Conservation (phyloP, 2,797 vertebrate species). For the Dicrostonyx torquatus region DNA sequence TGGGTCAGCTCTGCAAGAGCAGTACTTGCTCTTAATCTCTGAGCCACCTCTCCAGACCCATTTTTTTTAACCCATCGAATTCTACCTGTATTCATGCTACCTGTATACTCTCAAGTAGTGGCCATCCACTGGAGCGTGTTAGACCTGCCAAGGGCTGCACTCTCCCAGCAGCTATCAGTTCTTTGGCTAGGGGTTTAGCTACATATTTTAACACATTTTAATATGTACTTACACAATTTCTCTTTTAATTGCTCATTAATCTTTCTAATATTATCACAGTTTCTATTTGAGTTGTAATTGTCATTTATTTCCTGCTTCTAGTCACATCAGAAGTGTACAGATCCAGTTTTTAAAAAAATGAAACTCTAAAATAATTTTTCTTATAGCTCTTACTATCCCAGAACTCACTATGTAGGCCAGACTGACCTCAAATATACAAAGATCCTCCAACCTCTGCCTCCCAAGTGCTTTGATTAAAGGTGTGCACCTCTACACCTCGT, state of each 20-base stretch:
- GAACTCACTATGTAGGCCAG: neutral
- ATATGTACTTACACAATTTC: neutral
- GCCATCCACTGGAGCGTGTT: neutral
- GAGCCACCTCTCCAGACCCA: neutral
- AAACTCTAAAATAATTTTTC: constrained; percentile 33
- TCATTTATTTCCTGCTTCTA: constrained; percentile 38
- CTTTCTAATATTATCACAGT: constrained; percentile 44
- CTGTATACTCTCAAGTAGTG: neutral
- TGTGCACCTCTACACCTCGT: neutral
- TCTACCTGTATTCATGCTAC: neutral
- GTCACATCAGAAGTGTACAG: neutral
- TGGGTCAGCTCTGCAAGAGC: neutral
- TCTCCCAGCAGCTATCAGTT: neutral
- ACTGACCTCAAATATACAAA: neutral
- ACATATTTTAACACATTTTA: constrained; percentile 46
- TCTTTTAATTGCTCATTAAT: constrained; percentile 37
- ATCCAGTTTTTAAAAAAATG: constrained; percentile 8
- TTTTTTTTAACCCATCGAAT: neutral
- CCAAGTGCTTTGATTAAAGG: neutral
- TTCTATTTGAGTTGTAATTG: constrained; percentile 41
- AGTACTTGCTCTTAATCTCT: neutral
- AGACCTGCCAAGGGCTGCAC: neutral
- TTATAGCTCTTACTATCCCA: neutral
- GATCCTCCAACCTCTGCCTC: neutral
- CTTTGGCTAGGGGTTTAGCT: neutral